phyloP scores from a whole-genome alignment of 2,113 vertebrate species.

The Himantopus leucocephalus region DNA sequence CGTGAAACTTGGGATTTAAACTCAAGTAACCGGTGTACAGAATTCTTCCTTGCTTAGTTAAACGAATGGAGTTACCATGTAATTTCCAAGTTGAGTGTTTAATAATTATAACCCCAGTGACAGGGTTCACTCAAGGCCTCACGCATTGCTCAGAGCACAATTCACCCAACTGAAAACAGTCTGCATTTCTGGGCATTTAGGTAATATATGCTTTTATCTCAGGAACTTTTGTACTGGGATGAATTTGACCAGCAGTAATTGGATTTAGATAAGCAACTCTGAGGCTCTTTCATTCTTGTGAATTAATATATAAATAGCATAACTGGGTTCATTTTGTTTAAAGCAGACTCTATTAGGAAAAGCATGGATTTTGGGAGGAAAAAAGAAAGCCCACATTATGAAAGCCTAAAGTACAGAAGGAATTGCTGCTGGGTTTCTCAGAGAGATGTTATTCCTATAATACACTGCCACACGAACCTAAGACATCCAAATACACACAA shows the following conservation, averaged over 20 bases:
- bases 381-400: background rate
- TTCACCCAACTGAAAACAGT: background rate
- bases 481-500: background rate
- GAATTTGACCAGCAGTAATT: conserved; percentile 55
- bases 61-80: background rate
- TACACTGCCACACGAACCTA: background rate
- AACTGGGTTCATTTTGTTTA: conserved; percentile 36
- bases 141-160: background rate
- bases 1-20: background rate
- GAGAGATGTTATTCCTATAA: background rate
- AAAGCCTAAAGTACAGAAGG: background rate
- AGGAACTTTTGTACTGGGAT: conserved; percentile 17
- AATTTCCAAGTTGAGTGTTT: background rate
- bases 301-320: conserved; percentile 37
- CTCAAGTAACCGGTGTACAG: background rate
- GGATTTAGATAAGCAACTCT: conserved; percentile 60
- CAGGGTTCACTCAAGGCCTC: background rate
- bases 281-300: conserved; percentile 1
- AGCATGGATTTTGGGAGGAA: background rate
- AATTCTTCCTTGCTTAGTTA: background rate
- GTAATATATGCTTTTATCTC: conserved; percentile 41
- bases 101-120: background rate
- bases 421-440: background rate
- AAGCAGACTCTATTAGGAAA: conserved; percentile 1
- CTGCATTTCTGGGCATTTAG: conserved; percentile 31